Evolutionary conservation across 2,113 vertebrate species (phyloP).

Genomic region (Coracopsis vasa): DNA sequence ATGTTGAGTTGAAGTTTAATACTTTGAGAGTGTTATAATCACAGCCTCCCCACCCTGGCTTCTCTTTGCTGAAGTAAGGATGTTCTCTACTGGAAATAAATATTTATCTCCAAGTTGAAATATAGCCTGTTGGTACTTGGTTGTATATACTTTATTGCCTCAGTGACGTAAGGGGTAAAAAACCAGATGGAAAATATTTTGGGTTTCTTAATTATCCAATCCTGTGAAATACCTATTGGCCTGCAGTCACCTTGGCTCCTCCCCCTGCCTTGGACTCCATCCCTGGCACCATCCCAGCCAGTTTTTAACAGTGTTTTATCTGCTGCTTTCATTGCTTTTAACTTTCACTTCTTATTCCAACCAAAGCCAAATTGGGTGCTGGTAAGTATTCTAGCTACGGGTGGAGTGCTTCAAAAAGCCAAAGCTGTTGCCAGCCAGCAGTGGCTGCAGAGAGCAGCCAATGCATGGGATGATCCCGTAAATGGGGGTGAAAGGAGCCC

Average conservation of each 20-base stretch:
- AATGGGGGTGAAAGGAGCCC: neutral
- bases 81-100: slow-evolving; percentile 13
- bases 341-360: slow-evolving; percentile 50
- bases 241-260: neutral
- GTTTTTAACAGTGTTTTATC: slow-evolving; percentile 52
- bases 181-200: slow-evolving; percentile 52
- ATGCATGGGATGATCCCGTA: neutral
- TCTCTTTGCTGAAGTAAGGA: neutral
- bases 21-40: neutral
- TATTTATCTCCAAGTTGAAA: neutral
- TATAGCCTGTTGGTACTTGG: neutral
- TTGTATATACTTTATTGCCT: slow-evolving; percentile 40
- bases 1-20: neutral
- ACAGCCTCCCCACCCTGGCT: neutral
- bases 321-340: slow-evolving; percentile 28
- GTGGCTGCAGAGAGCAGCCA: neutral
- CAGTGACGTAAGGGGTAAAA: neutral
- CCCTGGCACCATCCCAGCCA: slow-evolving; percentile 18
- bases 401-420: neutral
- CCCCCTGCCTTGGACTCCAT: slow-evolving; percentile 2
- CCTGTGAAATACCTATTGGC: neutral
- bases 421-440: neutral
- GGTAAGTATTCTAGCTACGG: neutral
- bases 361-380: slow-evolving; percentile 43
- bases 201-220: slow-evolving; percentile 32